Conservation (phyloP, 2,888 invertebrate species). For the Tigriopus californicus region DNA sequence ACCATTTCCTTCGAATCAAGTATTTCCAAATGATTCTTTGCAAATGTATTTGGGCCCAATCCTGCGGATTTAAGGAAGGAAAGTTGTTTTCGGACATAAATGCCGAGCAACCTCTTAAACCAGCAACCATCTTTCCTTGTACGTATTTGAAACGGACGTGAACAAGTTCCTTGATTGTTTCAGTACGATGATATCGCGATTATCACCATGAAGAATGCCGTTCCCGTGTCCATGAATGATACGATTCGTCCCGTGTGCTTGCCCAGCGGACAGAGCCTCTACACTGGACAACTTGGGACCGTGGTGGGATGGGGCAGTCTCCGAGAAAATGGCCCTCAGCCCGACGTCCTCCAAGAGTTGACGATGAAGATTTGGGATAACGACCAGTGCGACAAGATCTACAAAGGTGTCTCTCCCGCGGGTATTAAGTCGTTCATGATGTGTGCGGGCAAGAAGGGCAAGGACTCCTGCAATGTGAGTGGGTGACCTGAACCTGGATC, state of each 20-base stretch:
- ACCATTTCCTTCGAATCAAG: too few species aligned
- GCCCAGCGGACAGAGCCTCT: conserved; percentile 35
- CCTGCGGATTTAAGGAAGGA: too few species aligned
- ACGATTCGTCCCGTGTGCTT: conserved; percentile 58
- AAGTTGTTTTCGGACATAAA: too few species aligned
- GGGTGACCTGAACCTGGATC: not conserved
- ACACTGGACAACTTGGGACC: conserved; percentile 36
- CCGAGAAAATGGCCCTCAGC: conserved; percentile 32
- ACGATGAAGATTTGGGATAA: conserved; percentile 20
- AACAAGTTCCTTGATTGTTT: conserved; percentile 22
- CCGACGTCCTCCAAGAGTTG: conserved; percentile 15
- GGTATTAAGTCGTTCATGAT: conserved; percentile 73
- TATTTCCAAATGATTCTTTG: too few species aligned
- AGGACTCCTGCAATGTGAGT: conserved; percentile 76
- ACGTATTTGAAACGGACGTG: too few species aligned
- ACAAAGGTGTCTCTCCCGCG: conserved; percentile 40
- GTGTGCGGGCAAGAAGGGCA: conserved; percentile 62
- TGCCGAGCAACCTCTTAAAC: too few species aligned
- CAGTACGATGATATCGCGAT: conserved; percentile 67
- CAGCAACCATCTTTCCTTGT: too few species aligned
- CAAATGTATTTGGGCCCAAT: too few species aligned
- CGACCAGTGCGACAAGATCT: conserved; percentile 18
- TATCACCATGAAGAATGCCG: conserved; percentile 54
- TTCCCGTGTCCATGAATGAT: conserved; percentile 29
- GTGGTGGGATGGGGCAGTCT: conserved; percentile 78